A percentile compares a stretch with the other conserved stretches of the same genome.
Evolutionary conservation across 2,113 vertebrate genomes (phyloP).

Genomic region (Cranoglanis bouderius): DNA sequence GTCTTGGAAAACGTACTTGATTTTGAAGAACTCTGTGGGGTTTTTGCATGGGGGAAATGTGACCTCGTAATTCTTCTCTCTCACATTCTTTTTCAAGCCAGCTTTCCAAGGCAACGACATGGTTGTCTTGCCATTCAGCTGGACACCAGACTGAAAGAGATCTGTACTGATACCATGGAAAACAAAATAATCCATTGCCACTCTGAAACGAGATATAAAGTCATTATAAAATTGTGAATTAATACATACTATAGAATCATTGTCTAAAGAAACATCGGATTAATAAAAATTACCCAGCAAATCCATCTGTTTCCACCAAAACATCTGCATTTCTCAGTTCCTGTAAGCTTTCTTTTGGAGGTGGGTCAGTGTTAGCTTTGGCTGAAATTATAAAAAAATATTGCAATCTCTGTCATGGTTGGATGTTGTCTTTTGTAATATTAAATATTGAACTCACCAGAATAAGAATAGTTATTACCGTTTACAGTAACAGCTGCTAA

Average conservation of each 20-base stretch:
- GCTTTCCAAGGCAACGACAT: slow-evolving; percentile 67
- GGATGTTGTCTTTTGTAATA: not conserved
- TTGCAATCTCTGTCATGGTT: not conserved
- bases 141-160: slow-evolving; percentile 70
- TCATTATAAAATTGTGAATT: not conserved
- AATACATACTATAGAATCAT: not conserved
- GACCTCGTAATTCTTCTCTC: slow-evolving; percentile 61
- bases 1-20: slow-evolving; percentile 63
- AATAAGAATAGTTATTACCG: slow-evolving; percentile 56
- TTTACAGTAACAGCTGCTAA: slow-evolving; percentile 66
- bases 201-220: slow-evolving; percentile 54
- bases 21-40: slow-evolving; percentile 56
- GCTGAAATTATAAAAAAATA: slow-evolving; percentile 55
- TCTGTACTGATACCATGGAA: slow-evolving; percentile 76
- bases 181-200: slow-evolving; percentile 66
- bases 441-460: not conserved
- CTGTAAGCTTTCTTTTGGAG: slow-evolving; percentile 56
- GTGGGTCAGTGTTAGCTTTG: slow-evolving; percentile 64
- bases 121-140: slow-evolving; percentile 62
- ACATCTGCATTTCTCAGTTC: slow-evolving; percentile 68
- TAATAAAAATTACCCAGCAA: slow-evolving; percentile 63
- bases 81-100: slow-evolving; percentile 61
- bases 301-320: slow-evolving; percentile 68
- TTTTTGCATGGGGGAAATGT: slow-evolving; percentile 63
- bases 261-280: not conserved